Base-by-base conservation (phyloP, 2,797 vertebrate genomes). In the Peromyscus nudipes region DNA sequence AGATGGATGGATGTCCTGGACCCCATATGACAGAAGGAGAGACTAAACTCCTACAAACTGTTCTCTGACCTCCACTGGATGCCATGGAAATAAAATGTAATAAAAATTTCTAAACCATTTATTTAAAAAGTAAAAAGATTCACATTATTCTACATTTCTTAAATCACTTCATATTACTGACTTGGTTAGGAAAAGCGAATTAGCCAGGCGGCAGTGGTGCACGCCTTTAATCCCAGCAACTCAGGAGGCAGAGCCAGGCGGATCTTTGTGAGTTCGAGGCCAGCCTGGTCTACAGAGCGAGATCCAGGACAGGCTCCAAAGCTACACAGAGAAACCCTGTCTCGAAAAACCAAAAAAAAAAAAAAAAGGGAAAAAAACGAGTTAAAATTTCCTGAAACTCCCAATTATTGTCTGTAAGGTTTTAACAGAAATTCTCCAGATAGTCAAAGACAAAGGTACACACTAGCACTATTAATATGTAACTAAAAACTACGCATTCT, bases 381-480 rank as follows among this genome's bases (percentile, higher is more conserved):
- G 64, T 19, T 69, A 85, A 92, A 29, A n/a, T 60, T 75, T 93
- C 67, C 84, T 89, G 79, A 89, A 89, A 95, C 77, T 90, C 43
- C 60, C 84, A 95, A 82, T 31, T 49, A 95, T 64, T 57, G 55
- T 23, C 37, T 62, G 8, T 40, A 85, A 83, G 57, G 43, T 52
- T 92, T 60, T 76, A 95, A 85, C 23, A 91, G 29, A 84, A 96
- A 69, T 88, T 94, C 31, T 25, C 52, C 31, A 65, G 21, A 89
- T 34, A 83, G 13, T 16, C 16, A 82, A 62, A 40, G 11, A 79
- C 90, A 84, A 1, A 95, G 69, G 17, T 76, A 7, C 87, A 88
- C 4, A 34, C 13, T 40, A 55, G 3, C 46, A 84, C 34, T 81
- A 92, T 60, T 73, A 92, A 69, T 34, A 65, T 29, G n/a, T 34